phyloP scores from a whole-genome alignment of 2,797 vertebrate genomes.

The Clangula hyemalis region DNA sequence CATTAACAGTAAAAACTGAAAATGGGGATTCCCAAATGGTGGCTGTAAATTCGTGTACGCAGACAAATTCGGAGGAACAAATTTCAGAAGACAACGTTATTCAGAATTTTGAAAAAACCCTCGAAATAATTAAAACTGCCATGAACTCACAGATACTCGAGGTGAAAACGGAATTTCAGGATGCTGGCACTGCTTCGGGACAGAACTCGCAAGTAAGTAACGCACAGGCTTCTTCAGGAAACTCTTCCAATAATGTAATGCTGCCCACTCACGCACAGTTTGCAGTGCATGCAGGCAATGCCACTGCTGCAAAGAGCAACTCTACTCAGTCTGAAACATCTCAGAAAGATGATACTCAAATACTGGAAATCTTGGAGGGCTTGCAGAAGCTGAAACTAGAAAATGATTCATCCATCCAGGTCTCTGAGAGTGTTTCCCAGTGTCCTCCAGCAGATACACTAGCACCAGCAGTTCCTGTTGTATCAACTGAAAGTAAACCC shows the following conservation, averaged over 20 bases:
- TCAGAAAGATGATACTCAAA: conserved; percentile 79
- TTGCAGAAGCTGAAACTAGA: conserved; percentile 88
- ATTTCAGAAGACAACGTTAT: conserved; percentile 76
- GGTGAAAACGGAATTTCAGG: conserved; percentile 78
- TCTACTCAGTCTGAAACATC: conserved; percentile 66
- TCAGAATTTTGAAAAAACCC: conserved; percentile 81
- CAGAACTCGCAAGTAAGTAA: conserved; percentile 63
- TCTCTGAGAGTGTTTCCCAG: conserved; percentile 67
- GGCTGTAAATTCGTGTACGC: conserved; percentile 69
- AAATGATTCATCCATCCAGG: conserved; percentile 66
- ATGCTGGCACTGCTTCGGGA: conserved; percentile 40
- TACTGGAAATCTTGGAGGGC: conserved; percentile 87
- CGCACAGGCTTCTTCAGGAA: conserved; percentile 54
- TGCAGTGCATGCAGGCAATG: conserved; percentile 3
- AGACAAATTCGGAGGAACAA: conserved; percentile 65
- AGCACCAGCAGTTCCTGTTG: conserved; percentile 55
- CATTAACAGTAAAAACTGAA: conserved; percentile 77
- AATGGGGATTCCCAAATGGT: conserved; percentile 77
- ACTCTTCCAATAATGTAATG: conserved; percentile 44
- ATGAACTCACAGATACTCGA: conserved; percentile 79
- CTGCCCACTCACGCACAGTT: conserved; percentile 41
- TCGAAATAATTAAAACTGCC: conserved; percentile 82
- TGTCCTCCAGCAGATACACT: conserved; percentile 64
- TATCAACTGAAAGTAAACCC: conserved; percentile 53
- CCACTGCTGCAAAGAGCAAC: conserved; percentile 49